Conservation (phyloP, 2,113 vertebrate genomes). For the Acrocephalus kingi region DNA sequence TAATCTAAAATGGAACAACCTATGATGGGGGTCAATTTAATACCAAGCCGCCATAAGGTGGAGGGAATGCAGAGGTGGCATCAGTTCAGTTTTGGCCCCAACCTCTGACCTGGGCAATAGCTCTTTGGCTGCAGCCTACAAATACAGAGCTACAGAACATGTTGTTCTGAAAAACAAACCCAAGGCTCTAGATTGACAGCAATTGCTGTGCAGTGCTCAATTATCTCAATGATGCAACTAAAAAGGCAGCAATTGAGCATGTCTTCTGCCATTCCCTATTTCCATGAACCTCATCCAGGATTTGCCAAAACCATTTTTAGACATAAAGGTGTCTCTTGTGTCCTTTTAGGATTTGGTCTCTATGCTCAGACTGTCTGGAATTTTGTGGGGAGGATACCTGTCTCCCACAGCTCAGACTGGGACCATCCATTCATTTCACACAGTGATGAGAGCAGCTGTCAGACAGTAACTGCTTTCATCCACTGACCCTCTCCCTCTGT, state of each 20-base stretch:
- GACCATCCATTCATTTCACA: background rate
- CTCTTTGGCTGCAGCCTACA: background rate
- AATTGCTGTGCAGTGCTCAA: background rate
- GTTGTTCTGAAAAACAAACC: background rate
- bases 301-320: background rate
- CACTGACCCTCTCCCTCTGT: background rate
- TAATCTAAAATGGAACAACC: background rate
- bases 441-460: background rate
- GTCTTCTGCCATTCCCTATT: background rate
- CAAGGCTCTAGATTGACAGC: background rate
- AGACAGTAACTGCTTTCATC: background rate
- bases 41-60: background rate
- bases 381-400: background rate
- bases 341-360: background rate
- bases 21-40: background rate
- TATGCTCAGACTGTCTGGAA: background rate
- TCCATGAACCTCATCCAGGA: background rate
- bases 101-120: background rate
- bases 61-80: background rate
- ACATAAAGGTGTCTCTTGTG: background rate
- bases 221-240: background rate
- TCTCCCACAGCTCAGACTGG: background rate
- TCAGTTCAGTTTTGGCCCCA: background rate
- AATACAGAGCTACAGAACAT: fast-evolving
- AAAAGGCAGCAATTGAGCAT: background rate